These are phyloP conservation scores for Eupeodes corollae DNA, from an alignment of 1,140 invertebrate genomes.

Conservation along the genomic window DNA sequence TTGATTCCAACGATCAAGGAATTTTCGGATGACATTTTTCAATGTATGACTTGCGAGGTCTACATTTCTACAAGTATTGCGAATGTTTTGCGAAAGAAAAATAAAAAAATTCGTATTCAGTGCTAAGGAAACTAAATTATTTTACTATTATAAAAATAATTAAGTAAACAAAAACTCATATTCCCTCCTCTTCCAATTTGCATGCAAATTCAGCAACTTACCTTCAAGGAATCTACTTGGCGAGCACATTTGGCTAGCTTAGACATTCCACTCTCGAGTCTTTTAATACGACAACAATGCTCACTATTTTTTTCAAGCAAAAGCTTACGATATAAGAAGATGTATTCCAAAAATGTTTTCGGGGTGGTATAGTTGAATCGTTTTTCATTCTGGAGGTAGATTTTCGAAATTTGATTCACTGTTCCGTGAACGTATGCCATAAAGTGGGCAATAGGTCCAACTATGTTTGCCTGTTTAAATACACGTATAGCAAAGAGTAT, in stretches of 20 bases:
- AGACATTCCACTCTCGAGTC: conserved; percentile 78
- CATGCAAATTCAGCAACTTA: conserved; percentile 15
- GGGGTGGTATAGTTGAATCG: conserved; percentile 94
- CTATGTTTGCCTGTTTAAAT: conserved; percentile 37
- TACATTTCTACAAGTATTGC: too few species aligned
- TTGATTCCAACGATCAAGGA: too few species aligned
- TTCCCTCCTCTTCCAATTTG: too few species aligned
- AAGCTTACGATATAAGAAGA: conserved; percentile 77
- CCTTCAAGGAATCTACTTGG: conserved; percentile 58
- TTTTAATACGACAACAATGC: conserved; percentile 59
- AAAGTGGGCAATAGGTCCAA: conserved; percentile 60
- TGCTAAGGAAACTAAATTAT: conserved; percentile 25
- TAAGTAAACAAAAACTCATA: too few species aligned
- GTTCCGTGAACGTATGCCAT: conserved; percentile 86
- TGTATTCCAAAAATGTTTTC: conserved; percentile 91
- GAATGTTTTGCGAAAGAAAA: conserved; percentile 1
- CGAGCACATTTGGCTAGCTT: conserved; percentile 75
- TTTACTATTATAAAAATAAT: background rate
- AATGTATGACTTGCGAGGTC: too few species aligned
- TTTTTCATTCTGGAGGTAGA: conserved; percentile 77
- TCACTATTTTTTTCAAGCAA: conserved; percentile 65
- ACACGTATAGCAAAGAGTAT: too few species aligned
- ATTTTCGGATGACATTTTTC: too few species aligned
- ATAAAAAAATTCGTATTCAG: conserved; percentile 30
- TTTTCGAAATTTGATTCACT: conserved; percentile 77